These are phyloP conservation scores for Drosophila murphyi DNA, from an alignment of 1,140 invertebrate genomes.

Conservation along the genomic window DNA sequence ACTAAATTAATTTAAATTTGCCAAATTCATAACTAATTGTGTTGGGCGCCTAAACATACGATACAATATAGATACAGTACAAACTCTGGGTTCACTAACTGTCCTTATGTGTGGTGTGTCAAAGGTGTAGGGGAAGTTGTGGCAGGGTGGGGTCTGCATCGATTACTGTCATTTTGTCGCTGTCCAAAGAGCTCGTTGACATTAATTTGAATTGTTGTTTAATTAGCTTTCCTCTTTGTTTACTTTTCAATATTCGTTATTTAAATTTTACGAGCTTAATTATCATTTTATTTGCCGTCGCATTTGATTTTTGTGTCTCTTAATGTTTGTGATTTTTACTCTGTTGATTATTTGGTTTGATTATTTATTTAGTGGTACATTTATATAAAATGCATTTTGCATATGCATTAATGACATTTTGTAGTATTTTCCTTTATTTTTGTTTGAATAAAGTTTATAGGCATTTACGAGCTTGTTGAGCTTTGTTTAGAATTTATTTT, in stretches of 20 bases:
- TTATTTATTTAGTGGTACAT: conserved; percentile 47
- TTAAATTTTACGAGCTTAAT: conserved; percentile 41
- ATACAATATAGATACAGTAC: neutral
- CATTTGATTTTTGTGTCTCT: conserved; percentile 14
- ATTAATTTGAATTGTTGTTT: conserved; percentile 48
- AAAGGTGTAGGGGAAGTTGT: neutral
- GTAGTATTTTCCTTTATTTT: conserved; percentile 16
- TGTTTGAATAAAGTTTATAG: conserved; percentile 27
- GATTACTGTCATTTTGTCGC: conserved; percentile 38
- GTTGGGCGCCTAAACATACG: conserved; percentile 12
- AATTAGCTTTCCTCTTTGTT: conserved; percentile 45
- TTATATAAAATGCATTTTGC: conserved; percentile 8
- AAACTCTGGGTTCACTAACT: conserved; percentile 8
- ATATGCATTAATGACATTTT: conserved; percentile 31
- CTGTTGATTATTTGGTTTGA: conserved; percentile 49
- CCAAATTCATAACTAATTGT: conserved; percentile 56
- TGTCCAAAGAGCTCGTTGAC: conserved; percentile 40
- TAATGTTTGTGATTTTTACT: conserved; percentile 10
- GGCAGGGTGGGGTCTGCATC: conserved; percentile 21
- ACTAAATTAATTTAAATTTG: conserved; percentile 50
- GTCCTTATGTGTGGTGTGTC: neutral
- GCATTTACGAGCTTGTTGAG: conserved; percentile 16
- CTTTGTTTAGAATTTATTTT: conserved; percentile 27
- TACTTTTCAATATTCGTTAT: conserved; percentile 43
- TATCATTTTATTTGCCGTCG: conserved; percentile 44